phyloP scores from a whole-genome alignment of 2,797 vertebrate genomes.

The Tinamus major region DNA sequence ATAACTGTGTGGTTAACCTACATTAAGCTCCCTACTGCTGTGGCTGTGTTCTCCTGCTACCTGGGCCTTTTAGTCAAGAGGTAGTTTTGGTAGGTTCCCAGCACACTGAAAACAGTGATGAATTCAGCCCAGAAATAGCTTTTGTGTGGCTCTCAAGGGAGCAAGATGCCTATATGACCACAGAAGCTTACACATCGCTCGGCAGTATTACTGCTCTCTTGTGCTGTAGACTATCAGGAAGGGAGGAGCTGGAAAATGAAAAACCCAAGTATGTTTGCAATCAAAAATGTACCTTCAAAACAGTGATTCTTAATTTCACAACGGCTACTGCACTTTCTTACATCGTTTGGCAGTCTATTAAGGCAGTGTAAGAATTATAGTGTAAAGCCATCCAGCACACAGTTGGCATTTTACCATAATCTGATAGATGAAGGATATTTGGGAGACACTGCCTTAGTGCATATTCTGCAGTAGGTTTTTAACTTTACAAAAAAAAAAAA shows the following conservation, averaged over 20 bases:
- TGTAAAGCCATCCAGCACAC: not conserved
- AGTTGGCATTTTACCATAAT: not conserved
- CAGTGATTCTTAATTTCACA: not conserved
- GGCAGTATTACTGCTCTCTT: not conserved
- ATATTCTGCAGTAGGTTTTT: not conserved
- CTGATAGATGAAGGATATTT: not conserved
- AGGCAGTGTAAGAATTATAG: not conserved
- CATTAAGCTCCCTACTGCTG: accelerated
- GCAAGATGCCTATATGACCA: accelerated
- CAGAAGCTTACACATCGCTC: accelerated
- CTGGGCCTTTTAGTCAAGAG: accelerated
- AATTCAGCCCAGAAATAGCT: not conserved
- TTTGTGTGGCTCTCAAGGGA: accelerated
- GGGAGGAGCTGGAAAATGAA: not conserved
- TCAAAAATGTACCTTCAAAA: not conserved
- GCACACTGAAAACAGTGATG: accelerated
- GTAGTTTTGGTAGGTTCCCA: not conserved
- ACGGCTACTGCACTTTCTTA: not conserved
- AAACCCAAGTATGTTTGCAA: not conserved
- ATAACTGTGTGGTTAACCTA: not conserved
- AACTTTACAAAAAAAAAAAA: not conserved
- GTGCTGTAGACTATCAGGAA: accelerated
- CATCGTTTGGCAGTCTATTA: not conserved
- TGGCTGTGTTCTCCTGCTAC: accelerated
- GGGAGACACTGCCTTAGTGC: not conserved